These are phyloP conservation scores for Ophioderma brevispina DNA, from an alignment of 35 echinoderm and acorn worm genomes.

Conservation along the genomic window DNA sequence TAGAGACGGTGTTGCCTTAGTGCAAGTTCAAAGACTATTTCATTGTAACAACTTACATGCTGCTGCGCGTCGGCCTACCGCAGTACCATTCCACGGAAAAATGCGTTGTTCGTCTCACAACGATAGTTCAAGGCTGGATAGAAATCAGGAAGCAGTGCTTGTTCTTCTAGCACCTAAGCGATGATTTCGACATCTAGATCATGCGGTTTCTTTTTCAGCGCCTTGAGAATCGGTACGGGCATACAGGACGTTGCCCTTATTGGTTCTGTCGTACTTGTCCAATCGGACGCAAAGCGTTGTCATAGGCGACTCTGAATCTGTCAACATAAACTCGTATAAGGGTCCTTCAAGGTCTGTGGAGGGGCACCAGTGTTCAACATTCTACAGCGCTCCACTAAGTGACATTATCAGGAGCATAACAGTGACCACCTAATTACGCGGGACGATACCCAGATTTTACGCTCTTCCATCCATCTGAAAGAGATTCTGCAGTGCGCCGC, in stretches of 20 bases:
- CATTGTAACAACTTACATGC: slow-evolving; percentile 21
- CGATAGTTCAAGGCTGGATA: slow-evolving; percentile 23
- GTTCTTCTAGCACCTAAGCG: slow-evolving; percentile 28
- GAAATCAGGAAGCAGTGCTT: slow-evolving; percentile 29
- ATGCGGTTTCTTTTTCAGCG: slow-evolving; percentile 31
- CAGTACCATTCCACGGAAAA: slow-evolving; percentile 42
- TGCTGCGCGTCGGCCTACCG: slow-evolving; percentile 28
- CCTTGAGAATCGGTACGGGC: slow-evolving; percentile 21
- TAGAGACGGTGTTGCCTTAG: slow-evolving; percentile 8
- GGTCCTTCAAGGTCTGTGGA: slow-evolving; percentile 20
- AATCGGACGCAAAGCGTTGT: slow-evolving; percentile 13
- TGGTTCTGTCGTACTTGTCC: slow-evolving; percentile 51
- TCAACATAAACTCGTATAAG: neutral
- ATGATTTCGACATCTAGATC: slow-evolving; percentile 37
- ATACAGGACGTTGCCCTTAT: slow-evolving; percentile 7
- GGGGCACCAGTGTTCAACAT: slow-evolving; percentile 22
- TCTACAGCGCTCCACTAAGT: slow-evolving; percentile 20
- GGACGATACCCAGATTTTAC: too few species aligned
- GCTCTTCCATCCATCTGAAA: too few species aligned
- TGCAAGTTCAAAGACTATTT: neutral
- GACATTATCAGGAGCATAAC: too few species aligned
- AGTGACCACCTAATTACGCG: too few species aligned
- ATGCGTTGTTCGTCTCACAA: slow-evolving; percentile 23
- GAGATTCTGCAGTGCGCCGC: too few species aligned
- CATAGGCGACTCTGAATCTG: neutral